These are phyloP conservation scores for Chloroceryle inda DNA, from an alignment of 2,797 vertebrate species.

Conservation along the genomic window DNA sequence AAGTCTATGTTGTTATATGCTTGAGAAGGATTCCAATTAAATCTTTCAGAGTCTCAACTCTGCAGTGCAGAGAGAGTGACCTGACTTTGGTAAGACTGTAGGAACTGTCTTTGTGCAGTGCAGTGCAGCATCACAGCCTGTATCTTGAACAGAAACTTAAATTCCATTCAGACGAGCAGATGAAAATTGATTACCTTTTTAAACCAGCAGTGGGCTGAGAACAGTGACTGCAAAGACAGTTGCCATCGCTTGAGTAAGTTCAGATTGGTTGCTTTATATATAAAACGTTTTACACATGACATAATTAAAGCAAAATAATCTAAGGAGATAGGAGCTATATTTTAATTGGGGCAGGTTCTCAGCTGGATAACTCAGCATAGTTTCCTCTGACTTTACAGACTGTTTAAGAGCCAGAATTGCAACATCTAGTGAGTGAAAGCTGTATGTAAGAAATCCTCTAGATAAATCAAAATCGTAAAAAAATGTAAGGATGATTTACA, in stretches of 20 bases:
- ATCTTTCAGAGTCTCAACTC: neutral
- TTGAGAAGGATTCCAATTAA: neutral
- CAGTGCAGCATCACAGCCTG: neutral
- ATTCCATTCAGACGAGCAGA: neutral
- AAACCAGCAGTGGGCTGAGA: neutral
- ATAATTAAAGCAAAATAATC: neutral
- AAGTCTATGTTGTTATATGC: neutral
- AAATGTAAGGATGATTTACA: neutral
- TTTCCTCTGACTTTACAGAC: neutral
- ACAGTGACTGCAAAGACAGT: neutral
- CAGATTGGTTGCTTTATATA: neutral
- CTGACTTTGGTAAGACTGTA: neutral
- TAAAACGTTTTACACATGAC: neutral
- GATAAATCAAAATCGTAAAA: neutral
- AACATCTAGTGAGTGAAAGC: neutral
- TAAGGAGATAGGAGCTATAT: neutral
- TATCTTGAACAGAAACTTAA: neutral
- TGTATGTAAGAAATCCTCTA: neutral
- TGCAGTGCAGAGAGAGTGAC: neutral
- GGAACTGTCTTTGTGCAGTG: neutral
- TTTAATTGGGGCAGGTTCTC: neutral
- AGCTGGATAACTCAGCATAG: neutral
- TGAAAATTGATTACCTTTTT: slow-evolving; percentile 4
- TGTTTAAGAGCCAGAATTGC: neutral
- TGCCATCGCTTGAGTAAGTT: neutral